These are phyloP conservation scores for Podarcis muralis DNA, from an alignment of 2,113 vertebrate genomes.

Conservation along the genomic window DNA sequence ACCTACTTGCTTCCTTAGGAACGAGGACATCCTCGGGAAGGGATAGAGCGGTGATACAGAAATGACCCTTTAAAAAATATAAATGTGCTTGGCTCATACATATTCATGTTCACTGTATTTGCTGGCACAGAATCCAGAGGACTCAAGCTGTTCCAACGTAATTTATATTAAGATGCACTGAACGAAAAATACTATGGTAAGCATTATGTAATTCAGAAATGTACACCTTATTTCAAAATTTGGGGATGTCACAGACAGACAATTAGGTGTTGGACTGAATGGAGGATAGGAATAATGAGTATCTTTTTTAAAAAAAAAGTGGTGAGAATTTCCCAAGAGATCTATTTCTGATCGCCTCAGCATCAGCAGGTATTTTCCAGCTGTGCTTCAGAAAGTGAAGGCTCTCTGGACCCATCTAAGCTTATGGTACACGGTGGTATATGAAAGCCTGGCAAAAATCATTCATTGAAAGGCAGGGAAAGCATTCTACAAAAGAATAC, in stretches of 20 bases:
- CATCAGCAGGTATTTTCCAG: slow-evolving; percentile 12
- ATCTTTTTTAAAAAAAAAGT: not conserved
- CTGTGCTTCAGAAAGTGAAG: not conserved
- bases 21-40: not conserved
- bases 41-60: not conserved
- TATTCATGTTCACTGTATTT: slow-evolving; percentile 9
- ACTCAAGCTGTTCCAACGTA: not conserved
- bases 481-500: slow-evolving; percentile 9
- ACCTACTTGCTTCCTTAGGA: not conserved
- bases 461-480: not conserved
- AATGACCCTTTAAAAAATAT: not conserved
- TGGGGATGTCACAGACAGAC: not conserved
- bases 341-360: not conserved
- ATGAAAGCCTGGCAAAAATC: not conserved
- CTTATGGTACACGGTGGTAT: not conserved
- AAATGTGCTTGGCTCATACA: not conserved
- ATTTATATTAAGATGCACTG: not conserved
- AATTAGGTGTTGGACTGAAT: not conserved
- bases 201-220: not conserved
- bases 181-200: not conserved
- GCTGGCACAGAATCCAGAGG: not conserved
- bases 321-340: slow-evolving; percentile 15
- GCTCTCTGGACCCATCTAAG: not conserved
- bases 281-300: slow-evolving; percentile 20
- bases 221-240: not conserved